Conservation (phyloP, 2,797 vertebrate genomes). For the Gadopsis marmoratus region DNA sequence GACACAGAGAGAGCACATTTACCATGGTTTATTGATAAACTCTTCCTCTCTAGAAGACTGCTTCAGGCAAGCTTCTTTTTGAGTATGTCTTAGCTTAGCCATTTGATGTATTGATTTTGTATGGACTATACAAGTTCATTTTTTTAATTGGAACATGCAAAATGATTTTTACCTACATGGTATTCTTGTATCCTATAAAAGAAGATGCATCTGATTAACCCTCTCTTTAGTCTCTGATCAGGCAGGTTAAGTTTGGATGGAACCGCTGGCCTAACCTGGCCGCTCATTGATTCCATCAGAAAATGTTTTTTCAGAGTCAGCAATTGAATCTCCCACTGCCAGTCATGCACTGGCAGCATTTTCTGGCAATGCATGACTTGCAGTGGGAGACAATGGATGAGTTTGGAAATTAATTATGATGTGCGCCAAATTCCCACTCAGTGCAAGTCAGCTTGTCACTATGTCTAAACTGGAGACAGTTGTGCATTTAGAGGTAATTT, state of each 20-base stretch:
- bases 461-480: slow-evolving; percentile 17
- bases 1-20: not conserved
- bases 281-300: slow-evolving; percentile 15
- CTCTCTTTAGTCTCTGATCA: slow-evolving; percentile 7
- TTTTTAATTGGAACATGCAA: not conserved
- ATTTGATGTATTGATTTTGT: not conserved
- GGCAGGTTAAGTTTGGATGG: slow-evolving; percentile 15
- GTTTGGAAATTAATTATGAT: slow-evolving; percentile 38
- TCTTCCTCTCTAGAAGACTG: not conserved
- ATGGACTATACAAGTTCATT: not conserved
- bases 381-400: slow-evolving; percentile 15
- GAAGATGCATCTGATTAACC: not conserved
- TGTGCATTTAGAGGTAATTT: slow-evolving; percentile 4
- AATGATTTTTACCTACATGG: not conserved
- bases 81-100: fast-evolving
- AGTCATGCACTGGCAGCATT: slow-evolving; percentile 2
- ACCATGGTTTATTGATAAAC: not conserved
- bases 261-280: slow-evolving; percentile 19
- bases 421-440: slow-evolving; percentile 20
- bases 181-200: not conserved
- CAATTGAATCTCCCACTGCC: not conserved
- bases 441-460: slow-evolving; percentile 20
- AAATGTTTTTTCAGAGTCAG: slow-evolving; percentile 15
- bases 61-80: not conserved
- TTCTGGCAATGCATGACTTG: slow-evolving; percentile 15